Evolutionary conservation across 2,113 vertebrate species (phyloP), one percentile per base, ranked within the genome.

Genomic region (Corythoichthys intestinalis): DNA sequence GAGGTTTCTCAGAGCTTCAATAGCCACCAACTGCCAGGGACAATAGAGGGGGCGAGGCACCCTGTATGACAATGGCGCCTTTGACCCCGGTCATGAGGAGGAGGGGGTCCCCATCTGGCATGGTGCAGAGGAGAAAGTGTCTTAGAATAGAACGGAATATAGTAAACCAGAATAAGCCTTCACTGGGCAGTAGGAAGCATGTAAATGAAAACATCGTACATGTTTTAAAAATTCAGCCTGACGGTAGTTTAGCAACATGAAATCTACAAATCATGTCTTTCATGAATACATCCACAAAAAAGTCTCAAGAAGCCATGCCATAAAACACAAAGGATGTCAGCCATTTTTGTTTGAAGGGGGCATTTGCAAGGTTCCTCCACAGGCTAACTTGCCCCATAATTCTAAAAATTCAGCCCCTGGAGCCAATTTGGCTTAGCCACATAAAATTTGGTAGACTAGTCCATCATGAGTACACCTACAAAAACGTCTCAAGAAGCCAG

Each of bases 41-140:
- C 88, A 91, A 93, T 85, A 77, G 89, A 75, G 70, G 83, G 79
- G 77, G 86, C 69, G 82, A 78, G 77, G 73, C 85, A 66, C 82
- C 90, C 85, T 56, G 85, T 83, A 85, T 88, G 86, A 93, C 91
- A 93, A 93, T 91, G 85, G 89, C 74, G 75, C 81, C 87, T 91
- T 87, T 93, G 91, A 92, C 87, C 84, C 47, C 68, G 78, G 84
- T 85, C 81, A 82, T 78, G 75, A 50, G 63, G 65, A 54, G 76
- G 67, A 49, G 66, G 81, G 66, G 83, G 12, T 72, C 83, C 88
- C 91, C 91, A 89, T 91, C 90, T 92, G 91, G 83, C 81, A 82
- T 77, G 56, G 69, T 37, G 49, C 37, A 12, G 53, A 17, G 28
- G 65, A 54, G 65, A 53, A 53, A 52, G 38, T 66, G 34, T 52